Evolutionary conservation across 2,797 vertebrate genomes (phyloP).

Genomic region (Pseudochirops corinnae): DNA sequence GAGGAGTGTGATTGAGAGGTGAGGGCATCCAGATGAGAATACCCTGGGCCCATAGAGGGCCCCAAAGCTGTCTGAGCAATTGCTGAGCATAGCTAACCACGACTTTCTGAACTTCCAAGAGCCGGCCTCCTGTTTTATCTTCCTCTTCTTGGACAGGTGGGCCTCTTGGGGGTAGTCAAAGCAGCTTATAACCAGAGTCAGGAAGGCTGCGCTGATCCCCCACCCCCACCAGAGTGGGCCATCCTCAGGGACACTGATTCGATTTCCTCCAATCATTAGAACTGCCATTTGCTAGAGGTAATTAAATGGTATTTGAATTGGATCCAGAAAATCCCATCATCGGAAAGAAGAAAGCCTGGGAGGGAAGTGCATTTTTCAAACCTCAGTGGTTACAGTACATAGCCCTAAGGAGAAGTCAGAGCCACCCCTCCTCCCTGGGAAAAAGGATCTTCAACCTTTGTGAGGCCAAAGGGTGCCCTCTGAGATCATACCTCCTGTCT

Average conservation of each 20-base stretch:
- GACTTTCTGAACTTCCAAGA: not conserved
- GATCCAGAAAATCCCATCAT: constrained; percentile 78
- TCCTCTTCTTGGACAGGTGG: not conserved
- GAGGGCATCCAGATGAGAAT: not conserved
- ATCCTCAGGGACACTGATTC: constrained; percentile 80
- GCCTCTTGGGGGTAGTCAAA: not conserved
- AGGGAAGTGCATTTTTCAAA: constrained; percentile 31
- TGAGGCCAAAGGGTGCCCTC: not conserved
- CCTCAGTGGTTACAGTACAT: not conserved
- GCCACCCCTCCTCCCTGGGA: not conserved
- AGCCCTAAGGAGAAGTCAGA: not conserved
- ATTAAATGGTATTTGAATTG: constrained; percentile 85
- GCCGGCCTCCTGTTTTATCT: not conserved
- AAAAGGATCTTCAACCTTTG: not conserved
- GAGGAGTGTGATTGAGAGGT: not conserved
- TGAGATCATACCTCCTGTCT: not conserved
- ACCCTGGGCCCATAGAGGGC: constrained; percentile 6
- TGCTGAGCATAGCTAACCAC: not conserved
- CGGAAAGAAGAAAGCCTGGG: constrained; percentile 12
- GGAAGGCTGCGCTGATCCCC: not conserved
- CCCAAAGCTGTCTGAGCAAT: not conserved
- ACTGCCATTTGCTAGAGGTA: constrained; percentile 77
- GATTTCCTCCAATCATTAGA: constrained; percentile 82
- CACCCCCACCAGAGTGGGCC: constrained; percentile 44
- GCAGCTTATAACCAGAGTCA: not conserved